Percentiles rank a stretch among this genome's conserved stretches.
Evolutionary conservation across 2,113 vertebrate species (phyloP).

Genomic region (Ancistrus triradiatus): DNA sequence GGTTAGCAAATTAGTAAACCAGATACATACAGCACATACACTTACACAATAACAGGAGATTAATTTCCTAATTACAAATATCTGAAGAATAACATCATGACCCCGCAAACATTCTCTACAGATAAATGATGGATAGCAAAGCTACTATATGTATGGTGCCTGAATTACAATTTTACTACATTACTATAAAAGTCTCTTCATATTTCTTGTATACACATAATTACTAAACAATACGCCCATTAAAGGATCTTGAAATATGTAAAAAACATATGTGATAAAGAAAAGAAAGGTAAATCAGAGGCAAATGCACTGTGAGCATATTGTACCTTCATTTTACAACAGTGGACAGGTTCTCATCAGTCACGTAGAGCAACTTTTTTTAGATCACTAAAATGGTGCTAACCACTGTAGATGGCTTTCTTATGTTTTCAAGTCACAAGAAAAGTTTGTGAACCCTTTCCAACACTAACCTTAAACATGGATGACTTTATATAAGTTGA

Average conservation of each 20-base stretch:
- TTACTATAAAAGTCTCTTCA: too few relatives aligned
- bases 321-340: neutral
- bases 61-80: constrained; percentile 37
- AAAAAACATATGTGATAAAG: neutral
- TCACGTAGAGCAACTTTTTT: too few relatives aligned
- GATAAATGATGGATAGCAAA: constrained; percentile 48
- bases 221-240: constrained; percentile 34
- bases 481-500: neutral
- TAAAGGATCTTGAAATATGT: constrained; percentile 19
- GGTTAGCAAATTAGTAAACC: too few relatives aligned
- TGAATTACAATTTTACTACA: constrained; percentile 47
- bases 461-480: neutral
- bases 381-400: neutral
- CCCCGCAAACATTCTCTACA: constrained; percentile 31
- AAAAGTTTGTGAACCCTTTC: too few relatives aligned
- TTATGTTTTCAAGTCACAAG: too few relatives aligned
- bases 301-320: neutral
- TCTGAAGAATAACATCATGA: constrained; percentile 46
- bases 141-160: constrained; percentile 27
- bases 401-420: too few relatives aligned
- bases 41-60: constrained; percentile 33
- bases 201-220: too few relatives aligned
- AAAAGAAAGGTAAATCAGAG: constrained; percentile 6
- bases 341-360: neutral
- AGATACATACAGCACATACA: too few relatives aligned